A percentile compares a stretch with the other conserved stretches of the same genome.
Conservation (phyloP, 2,113 vertebrate genomes). For the Myxocyprinus asiaticus region DNA sequence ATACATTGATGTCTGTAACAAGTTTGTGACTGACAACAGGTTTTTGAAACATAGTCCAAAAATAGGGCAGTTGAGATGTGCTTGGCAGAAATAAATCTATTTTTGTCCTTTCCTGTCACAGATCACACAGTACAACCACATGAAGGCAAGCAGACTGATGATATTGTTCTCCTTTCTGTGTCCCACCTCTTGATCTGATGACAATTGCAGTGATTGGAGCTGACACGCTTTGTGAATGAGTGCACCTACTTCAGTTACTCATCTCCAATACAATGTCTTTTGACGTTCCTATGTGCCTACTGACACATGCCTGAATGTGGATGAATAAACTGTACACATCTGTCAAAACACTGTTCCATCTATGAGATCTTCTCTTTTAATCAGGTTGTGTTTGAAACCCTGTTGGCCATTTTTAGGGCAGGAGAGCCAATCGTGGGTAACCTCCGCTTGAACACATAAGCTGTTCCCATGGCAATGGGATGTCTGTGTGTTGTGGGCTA, state of each 20-base stretch:
- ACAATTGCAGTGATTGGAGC: constrained; percentile 34
- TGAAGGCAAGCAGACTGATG: constrained; percentile 19
- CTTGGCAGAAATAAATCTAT: constrained; percentile 8
- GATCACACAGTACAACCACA: background rate
- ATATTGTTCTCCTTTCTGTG: constrained; percentile 26
- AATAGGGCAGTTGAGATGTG: constrained; percentile 9
- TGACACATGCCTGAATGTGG: background rate
- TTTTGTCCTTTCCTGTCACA: constrained; percentile 30
- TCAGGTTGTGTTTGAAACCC: background rate
- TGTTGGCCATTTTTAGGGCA: background rate
- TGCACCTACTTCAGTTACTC: constrained; percentile 27
- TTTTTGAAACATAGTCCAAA: background rate
- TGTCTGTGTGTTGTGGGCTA: background rate
- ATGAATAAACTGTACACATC: background rate
- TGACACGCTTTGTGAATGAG: constrained; percentile 34
- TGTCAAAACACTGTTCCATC: background rate
- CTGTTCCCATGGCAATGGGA: constrained; percentile 28
- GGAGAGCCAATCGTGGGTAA: background rate
- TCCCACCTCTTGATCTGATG: constrained; percentile 26
- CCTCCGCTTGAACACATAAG: background rate
- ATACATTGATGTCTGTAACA: background rate
- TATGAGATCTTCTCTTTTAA: background rate
- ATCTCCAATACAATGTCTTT: background rate
- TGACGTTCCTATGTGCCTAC: background rate
- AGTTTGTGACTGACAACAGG: background rate